Base-by-base conservation (phyloP, 1,140 invertebrate species). In the Leptinotarsa lineolata region DNA sequence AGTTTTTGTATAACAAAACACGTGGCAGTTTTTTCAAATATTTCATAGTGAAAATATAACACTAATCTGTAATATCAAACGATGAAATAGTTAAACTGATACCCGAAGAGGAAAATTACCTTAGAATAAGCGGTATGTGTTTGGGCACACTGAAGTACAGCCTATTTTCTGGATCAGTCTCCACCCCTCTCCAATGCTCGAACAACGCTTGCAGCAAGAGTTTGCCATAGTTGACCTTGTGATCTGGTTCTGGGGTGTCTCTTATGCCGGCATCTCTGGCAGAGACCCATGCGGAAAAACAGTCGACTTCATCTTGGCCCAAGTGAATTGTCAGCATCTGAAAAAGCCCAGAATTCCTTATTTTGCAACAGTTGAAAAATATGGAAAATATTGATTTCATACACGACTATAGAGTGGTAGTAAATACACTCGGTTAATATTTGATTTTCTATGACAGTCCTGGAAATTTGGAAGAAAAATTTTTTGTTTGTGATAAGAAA, bases 241-340 rank as follows among this genome's bases (percentile, higher is more conserved):
- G 94, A 87, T 97, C 96, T 78, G 91, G 91, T 77, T 91, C 92
- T 81, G 92, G 91, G 77, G 88, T 88, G 72, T 89, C 88, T 58
- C 91, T 90, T 69, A 99, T 88, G 2, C 95, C 96, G 46, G 95
- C 95, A 83, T 99, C 97, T 84, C 95, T 96, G 1, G 95, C 93
- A 65, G 97, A 98, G 2, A 99, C 95, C 98, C 98, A 99, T 4
- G 98, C 97, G 45, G 96, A 93, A 82, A 99, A 95, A 84, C 97
- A 99, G 82, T 99, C 98, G 2, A 94, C 94, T 87, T 99, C 98
- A 84, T 99, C 98, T 85, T 96, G 94, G 1, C 93, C 94, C 77
- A 99, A 88, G 83, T 99, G 97, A 83, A 99, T 97, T 6, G 97
- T 98, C 74, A 99, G 86, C 93, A 99, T 95, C 94, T 96, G 78